These are phyloP conservation scores for Procavia capensis DNA, from an alignment of 2,113 vertebrate species.

Conservation along the genomic window DNA sequence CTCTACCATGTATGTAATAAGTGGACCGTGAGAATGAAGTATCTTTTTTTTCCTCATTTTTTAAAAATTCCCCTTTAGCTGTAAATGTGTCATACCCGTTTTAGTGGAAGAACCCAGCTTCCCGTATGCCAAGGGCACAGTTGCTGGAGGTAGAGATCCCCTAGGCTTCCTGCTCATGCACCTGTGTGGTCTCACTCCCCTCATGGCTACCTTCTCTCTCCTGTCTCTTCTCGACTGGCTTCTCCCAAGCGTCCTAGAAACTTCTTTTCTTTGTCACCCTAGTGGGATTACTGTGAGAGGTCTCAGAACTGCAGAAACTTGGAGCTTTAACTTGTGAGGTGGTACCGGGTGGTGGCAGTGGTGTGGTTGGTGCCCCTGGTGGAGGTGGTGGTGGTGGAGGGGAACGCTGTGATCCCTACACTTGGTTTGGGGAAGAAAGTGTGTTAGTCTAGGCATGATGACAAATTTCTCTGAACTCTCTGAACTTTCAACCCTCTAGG, in stretches of 20 bases:
- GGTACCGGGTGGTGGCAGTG: too few species aligned
- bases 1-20: background rate
- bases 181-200: background rate
- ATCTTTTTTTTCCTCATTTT: background rate
- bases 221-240: background rate
- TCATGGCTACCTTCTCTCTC: background rate
- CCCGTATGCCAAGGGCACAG: background rate
- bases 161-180: background rate
- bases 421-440: background rate
- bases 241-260: background rate
- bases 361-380: too few species aligned
- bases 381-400: too few species aligned
- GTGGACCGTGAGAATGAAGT: background rate
- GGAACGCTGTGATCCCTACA: fast-evolving
- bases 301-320: background rate
- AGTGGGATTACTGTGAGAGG: background rate
- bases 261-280: background rate
- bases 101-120: background rate
- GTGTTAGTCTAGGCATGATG: background rate
- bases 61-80: background rate
- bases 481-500: too few species aligned
- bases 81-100: background rate
- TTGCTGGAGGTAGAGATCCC: background rate
- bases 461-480: background rate
- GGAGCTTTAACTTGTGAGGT: background rate